Percentiles rank a stretch among this genome's conserved stretches.
phyloP scores from a whole-genome alignment of 2,113 vertebrate species.

The Stigmatopora nigra region DNA sequence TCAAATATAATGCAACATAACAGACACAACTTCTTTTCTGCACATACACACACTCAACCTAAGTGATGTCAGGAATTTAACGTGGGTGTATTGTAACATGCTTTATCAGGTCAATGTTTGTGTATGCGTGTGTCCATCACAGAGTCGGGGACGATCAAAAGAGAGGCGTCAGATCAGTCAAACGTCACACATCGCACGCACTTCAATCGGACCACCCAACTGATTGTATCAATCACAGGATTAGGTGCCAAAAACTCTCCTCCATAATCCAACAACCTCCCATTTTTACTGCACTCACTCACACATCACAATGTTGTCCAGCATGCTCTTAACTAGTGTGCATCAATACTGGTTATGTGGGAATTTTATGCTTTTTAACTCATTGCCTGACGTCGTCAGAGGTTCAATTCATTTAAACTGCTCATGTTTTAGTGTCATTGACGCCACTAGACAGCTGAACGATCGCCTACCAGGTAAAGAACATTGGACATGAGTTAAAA shows the following conservation, averaged over 20 bases:
- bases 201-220: slow-evolving; percentile 56
- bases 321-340: slow-evolving; percentile 17
- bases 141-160: slow-evolving; percentile 42
- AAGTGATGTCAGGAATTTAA: slow-evolving; percentile 19
- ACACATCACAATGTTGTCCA: slow-evolving; percentile 24
- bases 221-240: slow-evolving; percentile 56
- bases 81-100: slow-evolving; percentile 20
- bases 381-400: no score
- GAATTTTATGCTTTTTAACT: no score
- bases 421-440: no score
- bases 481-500: no score
- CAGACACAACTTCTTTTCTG: slow-evolving; percentile 12
- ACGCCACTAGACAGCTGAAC: no score
- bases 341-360: no score
- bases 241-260: slow-evolving; percentile 54
- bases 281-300: slow-evolving; percentile 28
- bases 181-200: slow-evolving; percentile 37
- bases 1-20: background rate
- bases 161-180: slow-evolving; percentile 39
- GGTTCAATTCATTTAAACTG: no score
- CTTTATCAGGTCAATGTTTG: slow-evolving; percentile 36
- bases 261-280: slow-evolving; percentile 43
- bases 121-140: slow-evolving; percentile 18
- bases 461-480: no score
- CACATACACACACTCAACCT: slow-evolving; percentile 5